These are phyloP conservation scores for Cataglyphis rosenhaueri DNA, from an alignment of 2,888 invertebrate genomes.

Conservation along the genomic window DNA sequence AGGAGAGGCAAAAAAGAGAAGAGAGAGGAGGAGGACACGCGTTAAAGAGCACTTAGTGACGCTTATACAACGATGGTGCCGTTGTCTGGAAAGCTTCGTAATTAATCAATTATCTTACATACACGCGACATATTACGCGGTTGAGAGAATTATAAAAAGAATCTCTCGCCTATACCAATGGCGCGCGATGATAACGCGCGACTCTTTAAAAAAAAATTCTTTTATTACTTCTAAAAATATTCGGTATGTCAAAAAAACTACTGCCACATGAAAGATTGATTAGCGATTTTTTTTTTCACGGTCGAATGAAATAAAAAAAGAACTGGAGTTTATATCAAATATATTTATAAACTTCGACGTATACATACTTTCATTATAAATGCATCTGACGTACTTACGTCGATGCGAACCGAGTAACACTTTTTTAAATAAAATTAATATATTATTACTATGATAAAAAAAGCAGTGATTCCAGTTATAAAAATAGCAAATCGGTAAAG, in stretches of 20 bases:
- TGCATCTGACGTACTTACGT: conserved; percentile 18
- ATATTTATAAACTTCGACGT: neutral
- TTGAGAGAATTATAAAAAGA: neutral
- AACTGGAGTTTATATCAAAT: conserved; percentile 27
- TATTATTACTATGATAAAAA: too few species aligned
- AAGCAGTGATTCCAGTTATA: too few species aligned
- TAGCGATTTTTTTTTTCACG: conserved; percentile 16
- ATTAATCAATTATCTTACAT: conserved; percentile 67
- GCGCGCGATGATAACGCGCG: neutral
- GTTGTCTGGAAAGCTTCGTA: conserved; percentile 64
- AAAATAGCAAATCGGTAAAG: too few species aligned
- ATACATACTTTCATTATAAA: neutral
- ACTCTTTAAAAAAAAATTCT: neutral
- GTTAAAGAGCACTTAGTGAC: conserved; percentile 66
- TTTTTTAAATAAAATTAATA: neutral
- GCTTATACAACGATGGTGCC: conserved; percentile 70
- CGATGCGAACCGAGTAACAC: conserved; percentile 10
- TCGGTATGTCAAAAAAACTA: neutral
- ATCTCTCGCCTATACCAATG: neutral
- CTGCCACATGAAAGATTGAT: conserved; percentile 26
- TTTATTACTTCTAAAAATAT: conserved; percentile 12
- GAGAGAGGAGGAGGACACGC: conserved; percentile 21
- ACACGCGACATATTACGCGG: conserved; percentile 10
- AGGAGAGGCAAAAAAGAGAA: neutral
- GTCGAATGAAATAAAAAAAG: neutral